Base-by-base conservation (phyloP, 2,888 invertebrate genomes). In the Cordilura impudica region DNA sequence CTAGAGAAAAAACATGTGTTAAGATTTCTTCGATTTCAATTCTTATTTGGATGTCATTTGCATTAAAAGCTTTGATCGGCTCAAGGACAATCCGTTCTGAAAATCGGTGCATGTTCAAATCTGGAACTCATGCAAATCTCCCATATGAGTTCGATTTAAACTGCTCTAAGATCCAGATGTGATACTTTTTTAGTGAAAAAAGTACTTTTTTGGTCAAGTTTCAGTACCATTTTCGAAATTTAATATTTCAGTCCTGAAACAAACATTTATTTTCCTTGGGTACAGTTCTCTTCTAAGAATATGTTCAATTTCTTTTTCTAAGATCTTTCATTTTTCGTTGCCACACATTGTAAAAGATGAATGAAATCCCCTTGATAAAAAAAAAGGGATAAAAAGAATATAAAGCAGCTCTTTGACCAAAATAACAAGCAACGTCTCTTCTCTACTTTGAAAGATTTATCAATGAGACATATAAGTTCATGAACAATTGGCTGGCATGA, bases 391-490 rank as follows among this genome's bases (percentile, higher is more conserved):
- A 58, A n/a, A 43, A 45, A 29, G 19, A 26, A 49, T 45, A 73
- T 31, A 35, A 63, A 19, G 71, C 67, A 75, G 71, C 71, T 79
- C 75, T 67, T 61, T 43, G 21, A 54, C 6, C 61, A 19, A 49
- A 72, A 35, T 53, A 54, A 47, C 23, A 69, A 14, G 39, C 58
- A 26, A 51, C 4, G 43, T 31, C 45, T 71, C 31, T 58, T 61
- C n/a, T 35, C 45, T 14, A 67, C 45, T 67, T 61, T 58, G 5
- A 51, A 75, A 66, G 71, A 79, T 79, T 79, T 76, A 79, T 79
- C 79, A 79, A 79, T 79, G 79, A 75, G 79, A 72, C 67, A 67
- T 72, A 54, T 54, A 71, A 61, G 56, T 79, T 75, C 75, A 53
- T 63, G 72, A 76, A 75, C 79, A 79, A 79, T 76, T 72, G 75